Percentiles rank a stretch among this genome's conserved stretches.
Conservation (phyloP, 2,888 invertebrate species). For the Ichneumoninae sp. region DNA sequence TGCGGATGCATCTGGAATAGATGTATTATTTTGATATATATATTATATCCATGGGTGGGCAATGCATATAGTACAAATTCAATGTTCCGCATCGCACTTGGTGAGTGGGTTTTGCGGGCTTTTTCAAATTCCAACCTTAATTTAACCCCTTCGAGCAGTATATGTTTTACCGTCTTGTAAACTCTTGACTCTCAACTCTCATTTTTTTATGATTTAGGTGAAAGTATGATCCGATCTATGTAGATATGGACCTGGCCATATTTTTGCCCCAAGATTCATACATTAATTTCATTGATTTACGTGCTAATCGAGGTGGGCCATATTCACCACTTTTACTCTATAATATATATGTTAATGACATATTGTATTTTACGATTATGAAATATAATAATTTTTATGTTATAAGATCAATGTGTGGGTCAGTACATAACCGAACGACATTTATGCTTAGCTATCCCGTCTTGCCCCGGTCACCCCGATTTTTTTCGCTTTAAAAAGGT, state of each 20-base stretch:
- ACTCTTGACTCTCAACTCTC: too few species aligned
- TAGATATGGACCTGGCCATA: too few species aligned
- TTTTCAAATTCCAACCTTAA: conserved; percentile 10
- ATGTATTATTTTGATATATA: conserved; percentile 19
- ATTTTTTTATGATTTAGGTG: too few species aligned
- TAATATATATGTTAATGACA: too few species aligned
- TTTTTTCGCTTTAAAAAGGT: not conserved
- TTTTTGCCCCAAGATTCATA: too few species aligned
- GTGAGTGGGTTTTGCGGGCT: conserved; percentile 10
- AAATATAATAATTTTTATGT: not conserved
- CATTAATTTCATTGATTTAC: too few species aligned
- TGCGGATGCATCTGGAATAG: conserved; percentile 4
- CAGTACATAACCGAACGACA: not conserved
- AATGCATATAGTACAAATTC: conserved; percentile 39
- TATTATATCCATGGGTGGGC: conserved; percentile 3
- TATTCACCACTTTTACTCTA: too few species aligned
- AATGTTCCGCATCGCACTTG: conserved; percentile 29
- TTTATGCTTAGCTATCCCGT: not conserved
- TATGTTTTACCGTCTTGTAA: too few species aligned
- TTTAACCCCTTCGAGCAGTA: not conserved
- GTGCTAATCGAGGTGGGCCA: too few species aligned
- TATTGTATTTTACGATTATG: too few species aligned
- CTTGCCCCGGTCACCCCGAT: not conserved
- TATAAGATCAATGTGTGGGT: too few species aligned
- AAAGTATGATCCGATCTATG: too few species aligned